Base-by-base conservation (phyloP, 2,888 invertebrate genomes). In the Zele albiditarsus region DNA sequence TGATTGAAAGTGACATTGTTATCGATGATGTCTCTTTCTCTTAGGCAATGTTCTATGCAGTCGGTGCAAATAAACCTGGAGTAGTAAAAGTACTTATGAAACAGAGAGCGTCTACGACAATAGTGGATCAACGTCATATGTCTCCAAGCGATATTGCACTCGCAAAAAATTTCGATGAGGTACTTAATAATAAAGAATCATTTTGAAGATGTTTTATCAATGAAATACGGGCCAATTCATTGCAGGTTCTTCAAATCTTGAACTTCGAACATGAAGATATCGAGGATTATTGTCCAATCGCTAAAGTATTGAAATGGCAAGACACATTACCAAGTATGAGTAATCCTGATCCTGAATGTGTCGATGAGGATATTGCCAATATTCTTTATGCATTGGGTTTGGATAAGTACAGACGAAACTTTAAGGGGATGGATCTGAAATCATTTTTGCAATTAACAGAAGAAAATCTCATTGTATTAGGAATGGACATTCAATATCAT, bases 31-130 rank as follows among this genome's bases (percentile, higher is more conserved):
- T 38, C 42, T 16, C 27, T 38, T 3, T 16, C 71, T 25, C 53
- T 58, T 60, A 93, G 93, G 93, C 92, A 62, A 82, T 93, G 68
- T 93, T 93, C 86, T 93, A 93, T 91, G 93, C 93, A 67, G 91
- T 91, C 12, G 90, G 91, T 80, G 90, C 90, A 80, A 93, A 93
- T 81, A 90, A 91, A 80, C 84, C 89, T 20, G 91, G 92, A 74
- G 90, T 92, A 73, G 89, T 92, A 23, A 89, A 91, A 84, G 84
- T 91, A 79, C 89, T 94, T 0, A 87, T 93, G 70, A 86, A 90
- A 23, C 86, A 90, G 66, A 91, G 91, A n/a, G 92, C 92, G 16
- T 89, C 92, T 77, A 82, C 89, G 65, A 88, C 87, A 16, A 90
- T 91, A 82, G 88, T 88, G 12, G 93, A 93, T 87, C 89, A 90